Base-by-base conservation (phyloP, 2,888 invertebrate species). In the Stomorhina lunata region DNA sequence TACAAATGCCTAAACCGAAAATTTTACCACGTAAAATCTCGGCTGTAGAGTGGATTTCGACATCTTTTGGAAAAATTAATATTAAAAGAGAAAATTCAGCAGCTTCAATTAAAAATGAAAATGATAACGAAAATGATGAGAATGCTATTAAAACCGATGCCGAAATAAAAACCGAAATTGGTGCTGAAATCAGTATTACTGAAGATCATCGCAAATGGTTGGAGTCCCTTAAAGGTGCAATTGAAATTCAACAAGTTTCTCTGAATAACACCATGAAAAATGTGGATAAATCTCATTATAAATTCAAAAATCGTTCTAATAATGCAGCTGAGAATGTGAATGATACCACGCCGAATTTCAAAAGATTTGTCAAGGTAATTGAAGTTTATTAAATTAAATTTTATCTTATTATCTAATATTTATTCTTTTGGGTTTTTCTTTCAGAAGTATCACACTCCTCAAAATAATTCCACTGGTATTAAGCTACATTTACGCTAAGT, bases 341-440 rank as follows among this genome's bases (percentile, higher is more conserved):
- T 48, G 81, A 32, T 6, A 59, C 57, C 37, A 6, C n/a, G 53
- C 63, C 15, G 72, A 91, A 91, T 79, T 91, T 89, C 40, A 91
- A 91, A 61, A 87, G 86, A 25, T 91, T 91, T 81, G 86, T 87
- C 3, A 91, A 91, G 90, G 91, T 90, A 85, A 78, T n/a, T n/a
- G n/a, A n/a, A n/a, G n/a, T n/a, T n/a, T n/a, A n/a, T n/a, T n/a
- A n/a, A n/a, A n/a, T n/a, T n/a, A n/a, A n/a, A n/a, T n/a, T 10
- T n/a, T 17, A 10, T 12, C 4, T 37, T 12, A 43, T 12, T 55
- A 43, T 9, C 0, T 9, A 40, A 63, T 12, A 37, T 9, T 45
- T 43, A 40, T 48, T 53, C 37, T 32, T 7, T 6, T 1, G 37
- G 6, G 17, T 22, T 63, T 40, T 50, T 37, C 53, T 76, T 81